These are phyloP conservation scores for Chloroclystis v-ata DNA, from an alignment of 2,888 invertebrate genomes.

Conservation along the genomic window DNA sequence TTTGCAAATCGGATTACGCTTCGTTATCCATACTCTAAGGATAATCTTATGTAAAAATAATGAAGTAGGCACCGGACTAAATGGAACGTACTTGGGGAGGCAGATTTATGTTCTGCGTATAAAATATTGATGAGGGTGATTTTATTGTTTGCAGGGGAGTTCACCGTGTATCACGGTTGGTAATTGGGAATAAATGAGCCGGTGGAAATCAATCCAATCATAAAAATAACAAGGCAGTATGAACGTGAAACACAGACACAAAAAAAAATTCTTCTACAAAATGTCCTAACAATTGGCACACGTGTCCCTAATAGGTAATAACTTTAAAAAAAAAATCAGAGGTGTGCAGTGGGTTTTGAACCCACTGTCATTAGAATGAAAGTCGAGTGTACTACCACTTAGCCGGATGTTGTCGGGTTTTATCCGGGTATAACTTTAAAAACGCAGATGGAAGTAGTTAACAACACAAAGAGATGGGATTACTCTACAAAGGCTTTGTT, in stretches of 20 bases:
- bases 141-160: conserved; percentile 7
- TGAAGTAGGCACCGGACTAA: conserved; percentile 12
- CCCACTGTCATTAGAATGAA: too few relatives aligned
- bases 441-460: not conserved
- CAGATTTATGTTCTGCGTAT: conserved; percentile 3
- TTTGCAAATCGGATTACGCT: conserved; percentile 76
- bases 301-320: too few relatives aligned
- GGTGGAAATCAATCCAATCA: not conserved
- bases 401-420: too few relatives aligned
- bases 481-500: conserved; percentile 5
- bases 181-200: conserved; percentile 3
- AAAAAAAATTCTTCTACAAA: too few relatives aligned
- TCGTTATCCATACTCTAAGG: conserved; percentile 58
- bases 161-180: conserved; percentile 3
- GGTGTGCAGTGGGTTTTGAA: too few relatives aligned
- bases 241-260: not conserved
- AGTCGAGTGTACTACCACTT: too few relatives aligned
- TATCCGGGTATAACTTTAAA: too few relatives aligned
- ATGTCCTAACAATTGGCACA: too few relatives aligned
- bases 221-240: not conserved
- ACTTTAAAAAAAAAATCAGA: too few relatives aligned
- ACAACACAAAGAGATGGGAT: conserved; percentile 1
- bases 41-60: conserved; percentile 27
- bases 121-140: conserved; percentile 12
- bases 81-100: conserved; percentile 1